Base-by-base conservation (phyloP, 1,140 invertebrate genomes). In the Ruditapes philippinarum region DNA sequence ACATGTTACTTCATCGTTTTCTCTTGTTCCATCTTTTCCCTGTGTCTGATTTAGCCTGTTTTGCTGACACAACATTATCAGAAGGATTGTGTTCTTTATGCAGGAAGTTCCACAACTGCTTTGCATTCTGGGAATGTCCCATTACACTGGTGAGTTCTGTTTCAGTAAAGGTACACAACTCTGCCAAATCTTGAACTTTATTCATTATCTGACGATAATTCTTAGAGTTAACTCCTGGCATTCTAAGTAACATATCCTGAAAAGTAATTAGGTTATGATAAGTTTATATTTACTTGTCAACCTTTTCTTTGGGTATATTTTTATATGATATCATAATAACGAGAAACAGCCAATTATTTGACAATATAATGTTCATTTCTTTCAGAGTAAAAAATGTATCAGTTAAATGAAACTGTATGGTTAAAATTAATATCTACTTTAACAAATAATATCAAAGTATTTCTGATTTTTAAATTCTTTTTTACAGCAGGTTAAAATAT, bases 151-250 rank as follows among this genome's bases (percentile, higher is more conserved):
- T 93, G 73, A 98, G 92, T 93, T 98, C 96, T 83, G 97, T 96
- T 42, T 95, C 89, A 38, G 94, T 91, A 14, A 96, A 74, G 28
- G 95, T 92, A 57, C 94, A 97, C 76, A 99, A 95, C 45, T 97
- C 97, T 89, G 97, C 95, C 1, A 98, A 81, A 84, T 94, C 93
- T 7, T 94, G 83, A 19, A 96, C 98, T 94, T 97, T 97, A 89
- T 98, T 97, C 96, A 99, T 96, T 82, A 99, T 96, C 0, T 95
- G 92, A 79, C 97, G 96, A 9, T 99, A 97, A 95, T 99, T 99
- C 96, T 98, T 98, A 0, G 98, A 97, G 92, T 97, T 98, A 5
- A 99, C 97, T 7, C 99, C 99, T 0, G 99, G 99, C 92, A 99
- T 96, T 95, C 98, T 98, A 17, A 98, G 96, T 31, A 99, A 95